A percentile compares a stretch with the other conserved stretches of the same genome.
Conservation (phyloP, 1,140 invertebrate species). For the Patella vulgata region DNA sequence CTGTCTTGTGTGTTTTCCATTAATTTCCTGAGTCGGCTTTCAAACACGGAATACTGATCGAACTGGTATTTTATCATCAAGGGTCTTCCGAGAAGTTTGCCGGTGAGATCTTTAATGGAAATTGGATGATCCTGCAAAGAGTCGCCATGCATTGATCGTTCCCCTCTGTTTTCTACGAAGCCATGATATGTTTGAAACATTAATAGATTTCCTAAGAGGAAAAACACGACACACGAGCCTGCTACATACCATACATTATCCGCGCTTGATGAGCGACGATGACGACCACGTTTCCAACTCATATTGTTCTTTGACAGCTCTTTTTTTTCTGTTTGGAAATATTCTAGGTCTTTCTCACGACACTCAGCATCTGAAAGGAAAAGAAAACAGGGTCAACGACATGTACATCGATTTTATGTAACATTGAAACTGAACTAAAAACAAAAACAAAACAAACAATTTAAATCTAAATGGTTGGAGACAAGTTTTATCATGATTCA, state of each 20-base stretch:
- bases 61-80: background rate
- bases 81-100: conserved; percentile 7
- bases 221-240: conserved; percentile 26
- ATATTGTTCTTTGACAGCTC: background rate
- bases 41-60: conserved; percentile 35
- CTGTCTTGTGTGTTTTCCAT: conserved; percentile 38
- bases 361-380: too few relatives aligned
- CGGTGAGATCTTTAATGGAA: conserved; percentile 10
- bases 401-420: too few relatives aligned
- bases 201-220: conserved; percentile 31
- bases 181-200: conserved; percentile 33
- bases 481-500: too few relatives aligned
- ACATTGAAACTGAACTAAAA: too few relatives aligned
- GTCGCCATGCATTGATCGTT: background rate
- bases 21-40: conserved; percentile 47
- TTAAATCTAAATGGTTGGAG: too few relatives aligned
- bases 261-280: conserved; percentile 10
- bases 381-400: too few relatives aligned
- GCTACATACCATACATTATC: conserved; percentile 32
- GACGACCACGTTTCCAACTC: conserved; percentile 14
- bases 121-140: background rate
- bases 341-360: too few relatives aligned
- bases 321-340: too few relatives aligned
- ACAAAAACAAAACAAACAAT: too few relatives aligned
- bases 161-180: conserved; percentile 15